A percentile compares a stretch with the other conserved stretches of the same genome.
These are phyloP conservation scores for Uria lomvia DNA, from an alignment of 2,113 vertebrate species.

Conservation along the genomic window DNA sequence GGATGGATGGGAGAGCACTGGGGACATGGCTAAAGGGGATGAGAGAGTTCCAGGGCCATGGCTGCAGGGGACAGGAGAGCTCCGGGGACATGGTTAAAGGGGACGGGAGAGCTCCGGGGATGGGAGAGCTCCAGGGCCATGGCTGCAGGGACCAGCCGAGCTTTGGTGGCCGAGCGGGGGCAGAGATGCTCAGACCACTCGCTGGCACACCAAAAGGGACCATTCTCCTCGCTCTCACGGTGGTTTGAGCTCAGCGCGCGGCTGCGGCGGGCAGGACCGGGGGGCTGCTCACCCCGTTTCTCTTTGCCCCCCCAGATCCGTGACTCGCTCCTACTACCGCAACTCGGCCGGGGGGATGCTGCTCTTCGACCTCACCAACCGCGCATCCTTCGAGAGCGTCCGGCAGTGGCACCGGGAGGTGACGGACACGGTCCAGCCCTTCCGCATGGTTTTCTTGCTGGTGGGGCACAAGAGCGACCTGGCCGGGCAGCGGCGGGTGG, in stretches of 20 bases:
- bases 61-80: background rate
- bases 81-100: background rate
- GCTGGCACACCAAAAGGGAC: background rate
- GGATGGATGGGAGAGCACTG: background rate
- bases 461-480: slow-evolving; percentile 84
- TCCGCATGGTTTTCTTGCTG: slow-evolving; percentile 76
- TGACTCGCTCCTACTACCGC: slow-evolving; percentile 82
- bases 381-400: slow-evolving; percentile 78
- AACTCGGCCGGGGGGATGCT: slow-evolving; percentile 82
- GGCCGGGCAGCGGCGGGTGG: slow-evolving; percentile 64
- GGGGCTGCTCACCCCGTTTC: background rate
- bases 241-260: rapidly evolving
- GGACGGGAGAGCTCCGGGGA: background rate
- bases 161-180: background rate
- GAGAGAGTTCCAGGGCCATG: rapidly evolving
- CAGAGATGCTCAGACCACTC: background rate
- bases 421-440: slow-evolving; percentile 72
- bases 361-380: slow-evolving; percentile 82
- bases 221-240: rapidly evolving
- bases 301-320: slow-evolving; percentile 70
- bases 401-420: slow-evolving; percentile 81
- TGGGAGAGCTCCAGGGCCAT: background rate
- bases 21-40: background rate
- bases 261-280: rapidly evolving
- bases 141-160: background rate